Conservation (phyloP, 1,140 invertebrate genomes). For the Cyclargus thomasi region DNA sequence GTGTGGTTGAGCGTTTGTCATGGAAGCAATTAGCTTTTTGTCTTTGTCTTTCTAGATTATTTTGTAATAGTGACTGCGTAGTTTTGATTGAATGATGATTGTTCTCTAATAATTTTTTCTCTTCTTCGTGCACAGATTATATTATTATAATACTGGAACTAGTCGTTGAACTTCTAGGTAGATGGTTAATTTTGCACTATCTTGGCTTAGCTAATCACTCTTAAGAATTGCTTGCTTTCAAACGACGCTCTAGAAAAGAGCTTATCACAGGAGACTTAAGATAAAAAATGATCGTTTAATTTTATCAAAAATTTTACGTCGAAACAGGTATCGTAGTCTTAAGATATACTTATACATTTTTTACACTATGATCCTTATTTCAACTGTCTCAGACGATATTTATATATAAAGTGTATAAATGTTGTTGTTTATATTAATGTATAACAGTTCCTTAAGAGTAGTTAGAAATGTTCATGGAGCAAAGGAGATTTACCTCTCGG, state of each 20-base stretch:
- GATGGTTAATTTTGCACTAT: constrained; percentile 28
- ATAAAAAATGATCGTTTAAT: constrained; percentile 25
- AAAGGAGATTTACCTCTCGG: background rate
- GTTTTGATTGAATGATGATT: background rate
- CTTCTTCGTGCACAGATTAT: constrained; percentile 1
- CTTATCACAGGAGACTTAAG: constrained; percentile 24
- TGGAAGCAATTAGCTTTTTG: no score
- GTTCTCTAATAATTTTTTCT: background rate
- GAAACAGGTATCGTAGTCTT: constrained; percentile 53
- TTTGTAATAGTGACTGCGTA: background rate
- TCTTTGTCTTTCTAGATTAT: background rate
- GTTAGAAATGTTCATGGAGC: constrained; percentile 33
- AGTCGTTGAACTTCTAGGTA: constrained; percentile 17
- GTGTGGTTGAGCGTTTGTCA: background rate
- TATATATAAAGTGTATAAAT: constrained; percentile 43
- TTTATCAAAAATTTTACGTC: constrained; percentile 32
- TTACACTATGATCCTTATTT: constrained; percentile 6
- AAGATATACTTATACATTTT: constrained; percentile 35
- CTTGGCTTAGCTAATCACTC: constrained; percentile 26
- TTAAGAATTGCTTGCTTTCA: constrained; percentile 18
- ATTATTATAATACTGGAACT: constrained; percentile 7
- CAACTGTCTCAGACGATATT: constrained; percentile 28
- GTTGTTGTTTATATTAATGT: constrained; percentile 58
- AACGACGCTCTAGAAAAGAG: constrained; percentile 23
- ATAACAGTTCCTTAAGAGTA: constrained; percentile 59